These are phyloP conservation scores for Bos taurus DNA, from an alignment of 2,113 vertebrate genomes.

Conservation along the genomic window ARS-UCD2.0 NC_037333.1:71894501-71895000, in stretches of 20 bases:
- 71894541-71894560: not conserved
- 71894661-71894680: not conserved
- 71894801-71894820: not conserved
- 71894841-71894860: not conserved
- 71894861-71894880: not conserved
- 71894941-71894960: not conserved
- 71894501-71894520: rapidly evolving
- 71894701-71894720: not conserved
- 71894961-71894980: not conserved
- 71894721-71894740: not conserved
- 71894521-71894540: not conserved
- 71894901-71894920: not conserved
- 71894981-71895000: not conserved
- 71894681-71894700: not conserved
- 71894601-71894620: not conserved
- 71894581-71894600: not conserved
- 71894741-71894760: not conserved
- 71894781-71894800: not conserved
- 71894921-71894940: not conserved
- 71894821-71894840: not conserved
- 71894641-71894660: conserved; percentile 44
- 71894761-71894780: not conserved
- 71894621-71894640: not conserved
- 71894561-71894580: not conserved
- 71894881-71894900: not conserved